These are phyloP conservation scores for Drosophila asahinai DNA, from an alignment of 1,140 invertebrate genomes.

Conservation along the genomic window DNA sequence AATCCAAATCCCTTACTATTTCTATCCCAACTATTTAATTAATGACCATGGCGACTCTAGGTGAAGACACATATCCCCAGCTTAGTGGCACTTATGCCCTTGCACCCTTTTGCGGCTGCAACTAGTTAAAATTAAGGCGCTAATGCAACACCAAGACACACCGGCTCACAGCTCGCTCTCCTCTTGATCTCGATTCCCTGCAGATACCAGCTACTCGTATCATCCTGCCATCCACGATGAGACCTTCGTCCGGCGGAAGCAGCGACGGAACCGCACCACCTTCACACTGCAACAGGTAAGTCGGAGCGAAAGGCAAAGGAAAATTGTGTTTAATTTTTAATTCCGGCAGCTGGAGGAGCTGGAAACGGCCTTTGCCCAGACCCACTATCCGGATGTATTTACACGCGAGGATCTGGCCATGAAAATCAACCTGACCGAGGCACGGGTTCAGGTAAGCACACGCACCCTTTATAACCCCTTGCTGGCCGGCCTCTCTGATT, in stretches of 20 bases:
- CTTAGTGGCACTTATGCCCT: slow-evolving; percentile 65
- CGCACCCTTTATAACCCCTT: neutral
- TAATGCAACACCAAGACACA: slow-evolving; percentile 65
- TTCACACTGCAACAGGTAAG: slow-evolving; percentile 97
- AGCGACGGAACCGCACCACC: slow-evolving; percentile 97
- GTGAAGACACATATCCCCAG: slow-evolving; percentile 35
- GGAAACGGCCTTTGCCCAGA: slow-evolving; percentile 98
- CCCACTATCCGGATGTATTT: slow-evolving; percentile 99
- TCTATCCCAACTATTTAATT: slow-evolving; percentile 25
- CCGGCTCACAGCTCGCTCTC: slow-evolving; percentile 29
- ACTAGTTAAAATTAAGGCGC: slow-evolving; percentile 62
- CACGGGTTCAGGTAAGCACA: slow-evolving; percentile 95
- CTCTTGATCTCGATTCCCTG: slow-evolving; percentile 67
- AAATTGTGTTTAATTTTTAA: slow-evolving; percentile 61
- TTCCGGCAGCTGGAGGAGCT: slow-evolving; percentile 93
- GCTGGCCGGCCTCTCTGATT: neutral
- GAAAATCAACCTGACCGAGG: slow-evolving; percentile 99
- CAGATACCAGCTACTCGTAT: slow-evolving; percentile 95
- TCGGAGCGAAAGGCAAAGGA: neutral
- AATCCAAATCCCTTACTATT: neutral
- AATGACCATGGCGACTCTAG: neutral
- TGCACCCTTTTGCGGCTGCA: slow-evolving; percentile 34
- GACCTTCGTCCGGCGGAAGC: slow-evolving; percentile 97
- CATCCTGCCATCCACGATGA: slow-evolving; percentile 98
- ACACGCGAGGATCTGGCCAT: slow-evolving; percentile 98